Conservation (phyloP, 2,797 vertebrate species). For the Lepus townsendii region DNA sequence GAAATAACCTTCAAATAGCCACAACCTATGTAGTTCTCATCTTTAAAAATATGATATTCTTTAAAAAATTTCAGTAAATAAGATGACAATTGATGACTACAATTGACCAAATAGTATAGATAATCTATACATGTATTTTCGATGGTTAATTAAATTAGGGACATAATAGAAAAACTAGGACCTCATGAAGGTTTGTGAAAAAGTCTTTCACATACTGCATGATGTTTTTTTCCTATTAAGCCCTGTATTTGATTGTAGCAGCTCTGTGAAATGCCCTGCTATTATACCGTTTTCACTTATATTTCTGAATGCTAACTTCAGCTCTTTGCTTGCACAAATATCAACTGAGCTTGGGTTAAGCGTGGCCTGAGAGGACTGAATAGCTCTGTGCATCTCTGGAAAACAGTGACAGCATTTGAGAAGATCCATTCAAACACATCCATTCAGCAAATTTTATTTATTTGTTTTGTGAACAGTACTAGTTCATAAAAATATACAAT, state of each 20-base stretch:
- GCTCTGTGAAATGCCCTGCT: background rate
- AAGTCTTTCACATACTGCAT: background rate
- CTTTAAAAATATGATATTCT: slow-evolving; percentile 3
- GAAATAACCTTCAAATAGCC: background rate
- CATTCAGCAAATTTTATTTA: background rate
- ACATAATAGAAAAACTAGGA: background rate
- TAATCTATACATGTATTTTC: background rate
- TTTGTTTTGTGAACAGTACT: background rate
- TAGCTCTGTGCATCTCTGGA: background rate
- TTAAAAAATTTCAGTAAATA: background rate
- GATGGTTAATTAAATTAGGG: background rate
- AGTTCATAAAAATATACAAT: background rate
- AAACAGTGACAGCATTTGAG: background rate
- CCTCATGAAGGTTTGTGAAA: background rate
- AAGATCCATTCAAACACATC: background rate
- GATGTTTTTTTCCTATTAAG: background rate
- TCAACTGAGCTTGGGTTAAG: rapidly evolving
- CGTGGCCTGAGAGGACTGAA: background rate
- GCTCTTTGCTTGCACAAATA: background rate
- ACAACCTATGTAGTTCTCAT: background rate
- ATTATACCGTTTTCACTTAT: background rate
- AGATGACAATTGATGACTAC: background rate
- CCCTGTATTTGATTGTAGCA: background rate
- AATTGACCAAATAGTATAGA: background rate
- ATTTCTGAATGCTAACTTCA: background rate